These are phyloP conservation scores for Eledone cirrhosa DNA, from an alignment of 2,888 invertebrate species.

Conservation along the genomic window DNA sequence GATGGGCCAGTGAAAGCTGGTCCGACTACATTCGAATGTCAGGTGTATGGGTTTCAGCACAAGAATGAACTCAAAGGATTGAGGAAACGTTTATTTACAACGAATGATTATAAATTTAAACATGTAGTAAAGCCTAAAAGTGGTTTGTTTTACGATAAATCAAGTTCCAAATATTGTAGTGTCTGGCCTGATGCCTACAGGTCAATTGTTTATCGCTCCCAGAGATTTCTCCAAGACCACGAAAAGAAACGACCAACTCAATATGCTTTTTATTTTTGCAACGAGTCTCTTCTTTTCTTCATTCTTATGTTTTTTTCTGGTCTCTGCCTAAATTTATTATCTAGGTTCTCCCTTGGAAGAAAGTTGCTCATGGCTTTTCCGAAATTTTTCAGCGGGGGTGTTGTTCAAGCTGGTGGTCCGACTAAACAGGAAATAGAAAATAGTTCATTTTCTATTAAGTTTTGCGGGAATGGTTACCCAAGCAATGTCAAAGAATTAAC, in stretches of 20 bases:
- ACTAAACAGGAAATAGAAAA: conserved; percentile 70
- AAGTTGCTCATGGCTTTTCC: conserved; percentile 77
- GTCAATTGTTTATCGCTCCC: conserved; percentile 83
- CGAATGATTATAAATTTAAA: conserved; percentile 42
- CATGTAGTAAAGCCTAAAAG: conserved; percentile 40
- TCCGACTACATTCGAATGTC: conserved; percentile 90
- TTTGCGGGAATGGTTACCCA: conserved; percentile 84
- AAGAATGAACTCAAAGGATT: conserved; percentile 74
- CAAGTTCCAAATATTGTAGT: conserved; percentile 73
- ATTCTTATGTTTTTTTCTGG: conserved; percentile 71
- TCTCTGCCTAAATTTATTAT: conserved; percentile 73
- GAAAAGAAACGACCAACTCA: conserved; percentile 79
- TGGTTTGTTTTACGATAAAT: conserved; percentile 59
- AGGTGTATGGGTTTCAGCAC: conserved; percentile 80
- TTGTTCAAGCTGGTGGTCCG: conserved; percentile 74
- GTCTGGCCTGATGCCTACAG: conserved; percentile 87
- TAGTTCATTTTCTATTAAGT: conserved; percentile 74
- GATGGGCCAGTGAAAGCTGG: conserved; percentile 69
- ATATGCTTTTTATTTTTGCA: conserved; percentile 78
- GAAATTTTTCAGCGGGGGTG: conserved; percentile 77
- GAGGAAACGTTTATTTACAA: conserved; percentile 76
- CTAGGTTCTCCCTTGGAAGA: conserved; percentile 74
- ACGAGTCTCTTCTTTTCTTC: conserved; percentile 70
- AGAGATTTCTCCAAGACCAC: conserved; percentile 76
- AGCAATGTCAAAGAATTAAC: conserved; percentile 72